Evolutionary conservation across 37 sponge, comb jelly and placozoan genomes (phyloP).

Genomic region (Halichondria panicea): DNA sequence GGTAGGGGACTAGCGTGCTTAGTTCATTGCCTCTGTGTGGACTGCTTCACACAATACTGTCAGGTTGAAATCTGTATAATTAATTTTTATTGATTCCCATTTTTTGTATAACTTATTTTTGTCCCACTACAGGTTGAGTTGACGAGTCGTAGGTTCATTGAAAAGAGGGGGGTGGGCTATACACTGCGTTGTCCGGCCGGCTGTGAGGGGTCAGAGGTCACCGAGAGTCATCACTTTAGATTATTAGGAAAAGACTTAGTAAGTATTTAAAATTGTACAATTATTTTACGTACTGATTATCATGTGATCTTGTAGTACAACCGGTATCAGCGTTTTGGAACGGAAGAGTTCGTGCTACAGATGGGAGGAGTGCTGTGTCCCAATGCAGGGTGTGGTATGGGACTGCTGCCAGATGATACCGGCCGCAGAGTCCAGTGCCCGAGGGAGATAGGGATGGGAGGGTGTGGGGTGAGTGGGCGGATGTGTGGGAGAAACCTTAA

Average conservation of each 20-base stretch:
- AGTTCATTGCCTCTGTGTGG: constrained; percentile 83
- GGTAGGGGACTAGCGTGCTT: too few species aligned
- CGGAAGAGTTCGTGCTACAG: constrained; percentile 81
- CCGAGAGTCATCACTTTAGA: constrained; percentile 77
- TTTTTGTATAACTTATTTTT: too few species aligned
- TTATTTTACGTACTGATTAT: background rate
- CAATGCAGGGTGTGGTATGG: constrained; percentile 62
- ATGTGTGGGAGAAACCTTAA: too few species aligned
- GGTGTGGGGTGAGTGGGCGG: constrained; percentile 35
- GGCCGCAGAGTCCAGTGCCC: constrained; percentile 64
- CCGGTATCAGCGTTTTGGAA: constrained; percentile 80
- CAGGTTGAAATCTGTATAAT: too few species aligned
- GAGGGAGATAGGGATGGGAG: background rate
- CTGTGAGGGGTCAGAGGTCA: constrained; percentile 66
- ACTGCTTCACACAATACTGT: constrained; percentile 77
- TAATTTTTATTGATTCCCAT: too few species aligned
- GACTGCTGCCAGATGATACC: constrained; percentile 63
- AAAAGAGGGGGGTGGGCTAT: constrained; percentile 54
- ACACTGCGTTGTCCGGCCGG: constrained; percentile 80
- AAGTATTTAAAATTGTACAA: background rate
- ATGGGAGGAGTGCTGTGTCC: constrained; percentile 93
- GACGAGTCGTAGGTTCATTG: constrained; percentile 63
- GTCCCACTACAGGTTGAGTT: too few species aligned
- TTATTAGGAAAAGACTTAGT: constrained; percentile 59
- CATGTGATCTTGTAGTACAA: constrained; percentile 54